Base-by-base conservation (phyloP, 1,140 invertebrate genomes). In the Conopomorpha cramerella region DNA sequence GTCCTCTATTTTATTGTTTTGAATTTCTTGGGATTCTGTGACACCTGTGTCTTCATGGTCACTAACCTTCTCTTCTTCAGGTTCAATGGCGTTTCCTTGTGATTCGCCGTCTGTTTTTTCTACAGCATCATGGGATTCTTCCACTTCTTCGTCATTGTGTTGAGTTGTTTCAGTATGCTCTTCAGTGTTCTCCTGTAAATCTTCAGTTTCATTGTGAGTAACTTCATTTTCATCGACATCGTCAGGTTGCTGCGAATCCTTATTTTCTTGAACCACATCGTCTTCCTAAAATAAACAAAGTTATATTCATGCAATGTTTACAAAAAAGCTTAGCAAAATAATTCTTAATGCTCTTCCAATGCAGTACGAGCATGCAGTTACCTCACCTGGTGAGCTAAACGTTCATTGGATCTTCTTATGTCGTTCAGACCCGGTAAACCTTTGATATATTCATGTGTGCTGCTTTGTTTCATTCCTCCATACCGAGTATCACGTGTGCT, bases 271-370 rank as follows among this genome's bases (percentile, higher is more conserved):
- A 18, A 34, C 32, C 25, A 38, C 39, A 12, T 43, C 31, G 36
- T 49, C 36, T 23, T 18, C 41, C 28, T 45, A n/a, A n/a, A 72
- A 73, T 53, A 60, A 49, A 70, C 10, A 66, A 60, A 58, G 44
- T 62, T 52, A 60, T 40, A 44, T 57, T 71, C 71, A 76, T 76
- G 71, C 71, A 65, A 56, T 68, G 65, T 57, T 52, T 57, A 51
- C 48, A 36, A 53, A 61, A 45, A 76, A 76, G 71, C 71, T 50
- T 50, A 31, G 71, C 71, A 72, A 76, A 66, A 48, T 30, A 72
- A 70, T 38, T 36, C 34, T 30, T 45, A 53, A 51, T 51, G 43
- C 46, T 42, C 49, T 39, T 45, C 33, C 23, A 33, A 28, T 30
- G n/a, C n/a, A n/a, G n/a, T n/a, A n/a, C n/a, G 45, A 39, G 38